A percentile compares a stretch with the other conserved stretches of the same genome.
Evolutionary conservation across 1,140 invertebrate species (phyloP).

Genomic region (Lepidurus arcticus): DNA sequence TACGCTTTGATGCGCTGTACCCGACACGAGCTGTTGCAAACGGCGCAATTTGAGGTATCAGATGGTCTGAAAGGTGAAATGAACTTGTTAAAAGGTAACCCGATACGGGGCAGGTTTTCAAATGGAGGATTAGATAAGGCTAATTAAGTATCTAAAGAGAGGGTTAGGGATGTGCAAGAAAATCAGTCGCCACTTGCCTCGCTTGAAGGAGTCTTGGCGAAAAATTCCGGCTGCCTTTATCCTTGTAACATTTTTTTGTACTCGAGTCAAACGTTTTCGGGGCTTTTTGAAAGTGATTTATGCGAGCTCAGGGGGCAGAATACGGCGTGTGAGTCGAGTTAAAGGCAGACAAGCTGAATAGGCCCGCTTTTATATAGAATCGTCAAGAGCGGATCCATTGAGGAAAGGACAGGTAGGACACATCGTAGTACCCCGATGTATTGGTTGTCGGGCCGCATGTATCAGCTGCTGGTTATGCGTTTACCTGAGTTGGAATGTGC

Average conservation of each 20-base stretch:
- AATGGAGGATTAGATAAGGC: slow-evolving; percentile 15
- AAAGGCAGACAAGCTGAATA: background rate
- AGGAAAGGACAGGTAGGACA: background rate
- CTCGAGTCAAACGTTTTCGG: background rate
- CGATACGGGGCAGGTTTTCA: background rate
- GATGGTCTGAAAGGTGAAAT: background rate
- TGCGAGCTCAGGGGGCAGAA: background rate
- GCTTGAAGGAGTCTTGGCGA: slow-evolving; percentile 7
- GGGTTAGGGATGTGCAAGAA: background rate
- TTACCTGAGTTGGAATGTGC: slow-evolving; percentile 8
- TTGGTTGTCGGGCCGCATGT: background rate
- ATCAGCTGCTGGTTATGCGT: slow-evolving; percentile 11
- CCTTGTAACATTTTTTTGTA: background rate
- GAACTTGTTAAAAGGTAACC: background rate
- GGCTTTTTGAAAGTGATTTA: background rate
- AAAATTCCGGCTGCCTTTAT: slow-evolving; percentile 5
- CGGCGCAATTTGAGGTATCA: background rate
- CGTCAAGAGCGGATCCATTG: background rate
- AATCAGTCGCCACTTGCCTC: background rate
- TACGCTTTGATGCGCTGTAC: background rate
- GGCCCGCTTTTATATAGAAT: background rate
- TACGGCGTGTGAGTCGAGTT: slow-evolving; percentile 3
- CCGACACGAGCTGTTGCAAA: background rate
- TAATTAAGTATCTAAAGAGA: background rate
- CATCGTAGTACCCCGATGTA: background rate